These are phyloP conservation scores for Xenus cinereus DNA, from an alignment of 2,113 vertebrate species.

Conservation along the genomic window DNA sequence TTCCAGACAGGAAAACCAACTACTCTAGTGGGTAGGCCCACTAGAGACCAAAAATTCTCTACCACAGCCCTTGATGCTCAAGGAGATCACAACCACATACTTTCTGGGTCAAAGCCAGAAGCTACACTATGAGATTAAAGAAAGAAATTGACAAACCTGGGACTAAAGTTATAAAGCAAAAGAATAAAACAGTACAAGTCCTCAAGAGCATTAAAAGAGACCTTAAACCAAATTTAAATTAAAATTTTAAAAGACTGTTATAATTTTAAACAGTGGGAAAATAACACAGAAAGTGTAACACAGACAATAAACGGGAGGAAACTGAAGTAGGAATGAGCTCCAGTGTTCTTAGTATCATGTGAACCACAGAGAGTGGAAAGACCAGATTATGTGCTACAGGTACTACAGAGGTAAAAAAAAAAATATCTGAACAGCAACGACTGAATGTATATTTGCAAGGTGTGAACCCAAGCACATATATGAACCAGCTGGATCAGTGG, in stretches of 20 bases:
- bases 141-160: background rate
- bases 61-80: background rate
- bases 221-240: background rate
- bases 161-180: background rate
- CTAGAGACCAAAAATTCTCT: background rate
- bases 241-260: background rate
- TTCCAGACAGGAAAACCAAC: background rate
- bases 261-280: background rate
- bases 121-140: background rate
- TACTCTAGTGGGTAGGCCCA: background rate
- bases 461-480: background rate
- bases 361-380: background rate
- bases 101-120: background rate
- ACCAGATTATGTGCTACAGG: background rate
- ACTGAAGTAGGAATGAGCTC: background rate
- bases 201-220: background rate
- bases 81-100: background rate
- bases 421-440: background rate
- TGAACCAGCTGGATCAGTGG: background rate
- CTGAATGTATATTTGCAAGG: background rate
- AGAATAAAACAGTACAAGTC: background rate
- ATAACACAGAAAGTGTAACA: background rate
- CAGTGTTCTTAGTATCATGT: background rate
- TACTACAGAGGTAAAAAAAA: background rate
- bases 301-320: background rate